Base-by-base conservation (phyloP, 2,797 vertebrate genomes). In the Emys orbicularis region DNA sequence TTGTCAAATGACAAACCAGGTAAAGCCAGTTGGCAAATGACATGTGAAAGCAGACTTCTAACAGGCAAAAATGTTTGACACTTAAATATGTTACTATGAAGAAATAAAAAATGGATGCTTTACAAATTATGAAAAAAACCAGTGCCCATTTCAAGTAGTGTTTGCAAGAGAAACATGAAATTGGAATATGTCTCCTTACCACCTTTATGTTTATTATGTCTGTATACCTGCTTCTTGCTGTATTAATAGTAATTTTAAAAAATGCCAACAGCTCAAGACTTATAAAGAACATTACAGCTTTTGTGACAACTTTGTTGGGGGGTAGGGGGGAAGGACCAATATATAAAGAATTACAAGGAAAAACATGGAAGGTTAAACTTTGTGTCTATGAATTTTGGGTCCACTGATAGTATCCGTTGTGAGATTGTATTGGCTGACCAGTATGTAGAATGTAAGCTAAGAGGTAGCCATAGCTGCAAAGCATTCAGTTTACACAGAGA, bases 341-440 rank as follows among this genome's bases (percentile, higher is more conserved):
- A 52, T 18, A 72, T 5, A 56, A 83, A 79, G 13, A 41, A 12
- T 93, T 88, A n/a, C 16, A 89, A 31, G 76, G 49, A 84, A 72
- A 94, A 59, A 79, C 19, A 44, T 53, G 57, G 29, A 59, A 41
- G 21, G 19, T 41, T 53, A 68, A 72, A 44, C 54, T 94, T 44
- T 61, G 2, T 83, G 37, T 89, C n/a, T 92, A 77, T 91, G 85
- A n/a, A 83, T 89, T 93, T 93, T 89, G 9, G 12, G 3, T 83
- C 72, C 41, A 2, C 52, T 80, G 57, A 47, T 56, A 21, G 9
- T 91, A 11, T 91, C 11, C 27, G 23, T 87, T 79, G 50, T 72
- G 29, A 87, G 56, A 15, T 21, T 3, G n/a, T 93, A 12, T 90
- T 92, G 77, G 34, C 87, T 95, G 31, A 81, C 87, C 0, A 0